Evolutionary conservation across 2,888 invertebrate genomes (phyloP), one percentile per base, ranked within the genome.

Genomic region (Meta bourneti): DNA sequence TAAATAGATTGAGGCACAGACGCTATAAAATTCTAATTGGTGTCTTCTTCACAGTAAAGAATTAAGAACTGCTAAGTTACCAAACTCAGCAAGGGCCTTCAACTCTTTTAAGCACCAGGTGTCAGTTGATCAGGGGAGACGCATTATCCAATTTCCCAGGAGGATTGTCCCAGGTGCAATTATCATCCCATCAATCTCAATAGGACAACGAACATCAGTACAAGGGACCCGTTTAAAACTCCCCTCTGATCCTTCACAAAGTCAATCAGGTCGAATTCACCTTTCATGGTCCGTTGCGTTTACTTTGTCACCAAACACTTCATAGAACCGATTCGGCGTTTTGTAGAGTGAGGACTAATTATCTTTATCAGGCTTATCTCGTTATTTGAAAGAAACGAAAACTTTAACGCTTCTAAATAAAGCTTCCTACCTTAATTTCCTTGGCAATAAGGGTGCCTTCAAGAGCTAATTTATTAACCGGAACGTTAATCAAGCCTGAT

Each of bases 401-500:
- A 79, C 79, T 79, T 79, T 61, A 13, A n/a, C 77, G 8, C 51
- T 6, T 2, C 52, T 11, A 79, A 69, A 69, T 79, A 61, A 16
- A 54, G 34, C 20, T 9, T 0, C 34, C 61, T 79, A 19, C 20
- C 13, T 77, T 77, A 77, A n/a, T 51, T 11, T 19, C 52, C 34
- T 13, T 79, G 8, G 16, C 20, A 34, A 79, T 79, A 16, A 20
- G 16, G 61, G n/a, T 34, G 6, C 34, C 61, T 34, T 79, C 79
- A 79, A 79, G 34, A 34, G 61, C 20, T 79, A 79, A 79, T 79
- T 79, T 16, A 79, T 79, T 20, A 79, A 61, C 69, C 20, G 8
- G 77, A 19, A 51, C 49, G 77, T 77, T 77, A 77, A 77, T 77
- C 77, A 77, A 77, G 51, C 19, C 77, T 77, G 52, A 51, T 77